Conservation (phyloP, 2,797 vertebrate species). For the Perodicticus potto region DNA sequence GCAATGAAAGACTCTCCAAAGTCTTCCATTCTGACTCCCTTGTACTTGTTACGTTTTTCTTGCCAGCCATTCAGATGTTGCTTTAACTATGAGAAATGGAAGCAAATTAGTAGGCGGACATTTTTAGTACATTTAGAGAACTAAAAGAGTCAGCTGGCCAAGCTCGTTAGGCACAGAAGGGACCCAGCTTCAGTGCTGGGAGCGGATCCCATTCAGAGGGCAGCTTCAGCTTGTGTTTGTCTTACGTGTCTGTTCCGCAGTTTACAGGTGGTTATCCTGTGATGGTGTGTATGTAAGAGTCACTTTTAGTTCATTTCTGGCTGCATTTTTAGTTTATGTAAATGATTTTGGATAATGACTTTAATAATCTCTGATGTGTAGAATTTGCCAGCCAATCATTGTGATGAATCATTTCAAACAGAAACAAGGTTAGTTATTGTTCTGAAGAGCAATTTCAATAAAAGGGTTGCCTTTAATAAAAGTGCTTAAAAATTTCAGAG, state of each 20-base stretch:
- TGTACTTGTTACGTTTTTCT: conserved; percentile 11
- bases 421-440: conserved; percentile 60
- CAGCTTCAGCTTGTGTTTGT: conserved; percentile 55
- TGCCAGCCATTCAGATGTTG: background rate
- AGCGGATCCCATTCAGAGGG: background rate
- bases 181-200: background rate
- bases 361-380: conserved; percentile 65
- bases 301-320: conserved; percentile 63
- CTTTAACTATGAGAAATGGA: conserved; percentile 51
- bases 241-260: conserved; percentile 41
- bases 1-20: background rate
- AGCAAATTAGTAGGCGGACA: background rate
- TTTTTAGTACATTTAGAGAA: conserved; percentile 24
- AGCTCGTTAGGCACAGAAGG: background rate
- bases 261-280: conserved; percentile 33
- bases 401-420: conserved; percentile 58
- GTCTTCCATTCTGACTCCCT: background rate
- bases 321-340: conserved; percentile 76
- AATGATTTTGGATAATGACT: conserved; percentile 80
- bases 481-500: background rate
- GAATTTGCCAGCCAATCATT: conserved; percentile 57
- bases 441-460: background rate
- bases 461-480: background rate
- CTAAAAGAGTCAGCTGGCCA: background rate
- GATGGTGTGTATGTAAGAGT: conserved; percentile 13